Evolutionary conservation across 2,888 invertebrate genomes (phyloP), one percentile per base, ranked within the genome.

Genomic region (Amblyjoppa fuscipennis): DNA sequence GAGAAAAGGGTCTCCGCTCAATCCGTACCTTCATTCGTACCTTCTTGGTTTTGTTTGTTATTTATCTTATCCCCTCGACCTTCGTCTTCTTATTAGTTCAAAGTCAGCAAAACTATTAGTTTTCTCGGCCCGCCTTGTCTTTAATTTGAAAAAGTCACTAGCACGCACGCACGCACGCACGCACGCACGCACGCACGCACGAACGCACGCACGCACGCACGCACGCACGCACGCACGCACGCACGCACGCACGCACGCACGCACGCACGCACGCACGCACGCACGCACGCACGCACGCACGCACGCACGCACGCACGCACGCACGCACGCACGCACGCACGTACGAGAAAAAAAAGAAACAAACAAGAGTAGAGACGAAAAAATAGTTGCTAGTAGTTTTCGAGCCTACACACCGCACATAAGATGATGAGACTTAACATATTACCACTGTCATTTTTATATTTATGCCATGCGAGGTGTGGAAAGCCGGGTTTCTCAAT

Each of bases 1-100:
- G 94, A 94, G 93, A 93, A 93, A 93, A 93, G 91, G 92, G 81
- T 64, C 76, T 68, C 31, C 78, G 81, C 74, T 76, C 80, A 64
- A 77, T 73, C 66, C 74, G 61, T 70, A 66, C 61, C 61, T 69
- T 85, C 76, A 66, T 79, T 76, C 70, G 20, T 38, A 77, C 25
- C 16, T 64, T 56, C 13, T 76, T 79, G 69, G 28, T 53, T 61
- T 25, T 34, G 31, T 74, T 56, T n/a, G 71, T 70, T 74, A 41
- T 51, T 69, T 25, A 28, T 78, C 61, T 4, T 25, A 61, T 59
- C 59, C 66, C 73, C 73, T 20, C 64, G 76, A 34, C 64, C 51
- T 53, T 61, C 59, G 69, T 34, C 70, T 68, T 81, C 69, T 82
- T 76, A 80, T 79, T 79, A 61, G 80, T 64, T 77, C 83, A 83